Base-by-base conservation (phyloP, 2,797 vertebrate species). In the Kryptopterus vitreolus region DNA sequence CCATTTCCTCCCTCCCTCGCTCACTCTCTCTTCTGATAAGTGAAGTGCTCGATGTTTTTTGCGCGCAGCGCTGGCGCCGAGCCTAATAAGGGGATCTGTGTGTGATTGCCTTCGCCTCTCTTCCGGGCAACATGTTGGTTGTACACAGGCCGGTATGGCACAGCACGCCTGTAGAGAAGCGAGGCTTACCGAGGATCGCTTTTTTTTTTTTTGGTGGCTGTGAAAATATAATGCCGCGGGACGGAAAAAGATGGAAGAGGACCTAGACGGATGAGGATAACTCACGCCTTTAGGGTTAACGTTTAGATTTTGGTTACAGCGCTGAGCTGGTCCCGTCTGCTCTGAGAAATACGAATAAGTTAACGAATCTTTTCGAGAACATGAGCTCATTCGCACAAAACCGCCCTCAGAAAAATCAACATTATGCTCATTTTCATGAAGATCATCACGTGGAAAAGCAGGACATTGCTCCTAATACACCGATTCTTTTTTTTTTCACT, bases 81-180 rank as follows among this genome's bases (percentile, higher is more conserved):
- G 90, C 91, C 90, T 83, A 78, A 90, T 89, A 88, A 79, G 79
- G 88, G 90, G 90, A 91, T 92, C 88, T 90, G 80, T 87, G 87
- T 87, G 87, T 82, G 59, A 87, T 88, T 88, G 89, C 91, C 89
- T 89, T 86, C 86, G 86, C 88, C 88, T 82, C 82, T 84, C 88
- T 87, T 85, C 83, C 85, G 85, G 88, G 82, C 89, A 86, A 87
- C 89, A 90, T 80, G 77, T 77, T 50, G 89, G 87, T 75, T 48
- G 22, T 69, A 87, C 87, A 89, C 87, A 88, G 88, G 82, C 86
- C 88, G 79, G 87, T 87, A 87, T 86, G 86, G 84, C 82, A 88
- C 87, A 85, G 85, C 86, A 76, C 86, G 48, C 85, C 82, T 87
- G 88, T 73, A 86, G 87, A 76, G 87, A 86, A 86, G 90, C 86